Evolutionary conservation across 1,140 invertebrate genomes (phyloP), one percentile per base, ranked within the genome.

Genomic region (Maconellicoccus hirsutus): DNA sequence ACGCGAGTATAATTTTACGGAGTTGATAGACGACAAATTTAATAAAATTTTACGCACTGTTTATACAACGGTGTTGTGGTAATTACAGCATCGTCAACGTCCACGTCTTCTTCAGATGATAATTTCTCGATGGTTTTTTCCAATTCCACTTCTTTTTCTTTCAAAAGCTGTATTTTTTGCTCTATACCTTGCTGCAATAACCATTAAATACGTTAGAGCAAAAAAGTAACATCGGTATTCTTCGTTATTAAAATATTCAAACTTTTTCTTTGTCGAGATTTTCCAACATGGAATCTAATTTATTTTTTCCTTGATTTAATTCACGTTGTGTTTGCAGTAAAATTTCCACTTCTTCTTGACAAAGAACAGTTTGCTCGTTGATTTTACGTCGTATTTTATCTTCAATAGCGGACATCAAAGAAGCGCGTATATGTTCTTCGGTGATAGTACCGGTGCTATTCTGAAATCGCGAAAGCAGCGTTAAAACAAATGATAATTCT

Each of bases 41-140:
- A 71, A 72, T 73, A 29, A 69, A n/a, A n/a, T n/a, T n/a, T 19
- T 73, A 82, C 84, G 81, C 79, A 89, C 85, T 99, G 97, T 83
- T 93, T 94, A 79, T 98, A 98, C 27, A 99, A 80, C 0, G 97
- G 96, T 59, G 95, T 91, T 72, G 94, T 94, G 6, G 96, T 96
- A 23, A 92, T 93, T 70, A 99, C 95, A 72, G 94, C 95, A 79
- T 98, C 94, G 82, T 99, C 97, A 69, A 97, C 90, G 81, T 95
- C 91, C 75, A 97, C 87, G 61, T 84, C 87, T 76, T 87, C 90
- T 74, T 92, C 86, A 72, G 88, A 86, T 22, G 89, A 86, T 59
- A 94, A 82, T 75, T 89, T 87, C 70, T 86, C 84, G 25, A 96
- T 85, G 74, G 89, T 87, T 76, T 89, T 87, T 76, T 92, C 86